Percentiles rank a stretch among this genome's conserved stretches.
Conservation (phyloP, 2,888 invertebrate genomes). For the Phanerotoma sp. region DNA sequence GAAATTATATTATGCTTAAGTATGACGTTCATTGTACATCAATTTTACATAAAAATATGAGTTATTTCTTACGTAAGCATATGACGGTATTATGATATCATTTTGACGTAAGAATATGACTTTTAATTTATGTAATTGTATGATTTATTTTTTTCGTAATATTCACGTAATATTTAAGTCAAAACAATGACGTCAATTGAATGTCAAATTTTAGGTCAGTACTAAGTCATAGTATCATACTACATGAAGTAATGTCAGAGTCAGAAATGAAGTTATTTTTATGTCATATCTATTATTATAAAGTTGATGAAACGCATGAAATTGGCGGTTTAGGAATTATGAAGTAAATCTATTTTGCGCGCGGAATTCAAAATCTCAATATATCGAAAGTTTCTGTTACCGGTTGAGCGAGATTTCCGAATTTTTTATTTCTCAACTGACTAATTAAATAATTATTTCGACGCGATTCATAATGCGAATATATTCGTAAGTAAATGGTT, state of each 20-base stretch:
- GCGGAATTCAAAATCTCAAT: too few species aligned
- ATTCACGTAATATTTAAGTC: neutral
- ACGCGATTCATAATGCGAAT: too few species aligned
- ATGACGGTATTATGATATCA: neutral
- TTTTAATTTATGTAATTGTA: conserved; percentile 1
- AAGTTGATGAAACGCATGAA: too few species aligned
- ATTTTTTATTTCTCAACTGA: too few species aligned
- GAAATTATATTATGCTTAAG: neutral
- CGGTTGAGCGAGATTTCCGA: too few species aligned
- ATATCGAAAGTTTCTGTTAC: too few species aligned
- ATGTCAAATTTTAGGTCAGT: conserved; percentile 1
- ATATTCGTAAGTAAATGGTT: too few species aligned
- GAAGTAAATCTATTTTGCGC: too few species aligned
- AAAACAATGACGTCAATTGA: neutral
- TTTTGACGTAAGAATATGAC: neutral
- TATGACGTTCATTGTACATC: neutral
- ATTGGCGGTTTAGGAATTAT: too few species aligned
- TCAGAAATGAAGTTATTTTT: neutral
- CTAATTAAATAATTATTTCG: too few species aligned
- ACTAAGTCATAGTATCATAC: neutral
- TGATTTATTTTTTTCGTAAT: neutral
- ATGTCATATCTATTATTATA: conserved; percentile 1
- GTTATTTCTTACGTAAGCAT: neutral
- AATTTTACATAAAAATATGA: conserved; percentile 1
- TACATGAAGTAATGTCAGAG: neutral